Percentiles rank a stretch among this genome's conserved stretches.
These are phyloP conservation scores for Leptoclinus maculatus DNA, from an alignment of 2,797 vertebrate species.

Conservation along the genomic window DNA sequence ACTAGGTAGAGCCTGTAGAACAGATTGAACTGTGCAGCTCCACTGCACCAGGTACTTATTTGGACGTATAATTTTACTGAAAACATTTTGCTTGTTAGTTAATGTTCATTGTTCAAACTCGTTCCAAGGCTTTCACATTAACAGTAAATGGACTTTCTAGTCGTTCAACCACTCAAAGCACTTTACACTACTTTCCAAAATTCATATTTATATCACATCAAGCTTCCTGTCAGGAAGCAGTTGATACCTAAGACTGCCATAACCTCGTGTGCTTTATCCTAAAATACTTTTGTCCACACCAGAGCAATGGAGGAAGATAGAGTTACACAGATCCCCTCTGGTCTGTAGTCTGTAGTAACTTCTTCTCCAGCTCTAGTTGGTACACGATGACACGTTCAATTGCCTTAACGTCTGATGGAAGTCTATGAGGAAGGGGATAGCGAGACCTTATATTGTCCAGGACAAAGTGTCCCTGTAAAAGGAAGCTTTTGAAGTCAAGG, in stretches of 20 bases:
- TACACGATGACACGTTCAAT: constrained; percentile 10
- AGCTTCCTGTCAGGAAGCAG: not conserved
- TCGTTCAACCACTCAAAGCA: not conserved
- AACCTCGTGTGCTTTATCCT: not conserved
- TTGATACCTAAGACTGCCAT: not conserved
- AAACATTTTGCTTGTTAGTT: not conserved
- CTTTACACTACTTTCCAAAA: not conserved
- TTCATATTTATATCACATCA: not conserved
- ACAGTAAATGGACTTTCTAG: not conserved
- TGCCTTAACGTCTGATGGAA: constrained; percentile 20
- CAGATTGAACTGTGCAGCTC: not conserved
- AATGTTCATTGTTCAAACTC: not conserved
- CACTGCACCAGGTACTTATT: not conserved
- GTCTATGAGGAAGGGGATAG: not conserved
- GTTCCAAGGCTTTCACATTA: not conserved
- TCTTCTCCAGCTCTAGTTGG: constrained; percentile 4
- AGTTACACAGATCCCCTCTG: not conserved
- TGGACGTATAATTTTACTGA: not conserved
- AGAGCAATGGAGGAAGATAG: not conserved
- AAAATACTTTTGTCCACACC: not conserved
- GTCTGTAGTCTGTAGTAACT: not conserved
- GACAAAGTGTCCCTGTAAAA: constrained; percentile 23
- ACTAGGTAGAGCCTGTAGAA: not conserved
- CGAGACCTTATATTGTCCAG: constrained; percentile 8
- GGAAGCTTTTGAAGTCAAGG: constrained; percentile 32